Evolutionary conservation across 1,140 invertebrate genomes (phyloP), one percentile per base, ranked within the genome.

Genomic region (Drosophila willistoni): DNA sequence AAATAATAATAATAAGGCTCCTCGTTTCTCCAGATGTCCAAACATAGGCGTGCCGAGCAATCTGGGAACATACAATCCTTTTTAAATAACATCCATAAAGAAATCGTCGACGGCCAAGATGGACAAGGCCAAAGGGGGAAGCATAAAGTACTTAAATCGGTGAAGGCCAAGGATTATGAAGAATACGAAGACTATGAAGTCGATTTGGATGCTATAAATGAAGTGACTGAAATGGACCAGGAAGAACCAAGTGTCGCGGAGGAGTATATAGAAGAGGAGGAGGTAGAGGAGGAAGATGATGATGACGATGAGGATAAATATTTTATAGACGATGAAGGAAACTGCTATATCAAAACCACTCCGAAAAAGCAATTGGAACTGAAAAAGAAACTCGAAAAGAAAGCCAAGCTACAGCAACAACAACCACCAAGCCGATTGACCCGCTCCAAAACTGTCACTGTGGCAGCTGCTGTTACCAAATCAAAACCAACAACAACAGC

Each of bases 51-150:
- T 51, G 33, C 51, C 0, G 76, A 75, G 10, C 56, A 68, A 9
- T 33, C 56, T 1, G 79, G 80, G 34, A 67, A 92, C 73, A n/a
- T 73, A 73, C 96, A 97, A 80, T 96, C 96, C 63, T 97, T 97
- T 81, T 92, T 97, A 47, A 96, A 95, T 63, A 96, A 96, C 3
- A 97, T 97, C 86, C 96, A 97, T 81, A 97, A 97, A 85, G 96
- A 97, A 92, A 97, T 97, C 59, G 95, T 95, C 72, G 94, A 94
- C 47, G 69, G 74, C 61, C 54, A 60, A n/a, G 54, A 62, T 10
- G 78, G 74, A 51, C 44, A 51, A 3, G 54, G 56, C 19, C 75
- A 80, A 19, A 77, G 73, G 44, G 70, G 73, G 4, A 70, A 69
- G 44, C 34, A 70, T 67, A 75, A 54, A 17, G 74, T 75, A 42